Conservation (phyloP, 2,888 invertebrate species). For the Prosopocoilus inquinatus region DNA sequence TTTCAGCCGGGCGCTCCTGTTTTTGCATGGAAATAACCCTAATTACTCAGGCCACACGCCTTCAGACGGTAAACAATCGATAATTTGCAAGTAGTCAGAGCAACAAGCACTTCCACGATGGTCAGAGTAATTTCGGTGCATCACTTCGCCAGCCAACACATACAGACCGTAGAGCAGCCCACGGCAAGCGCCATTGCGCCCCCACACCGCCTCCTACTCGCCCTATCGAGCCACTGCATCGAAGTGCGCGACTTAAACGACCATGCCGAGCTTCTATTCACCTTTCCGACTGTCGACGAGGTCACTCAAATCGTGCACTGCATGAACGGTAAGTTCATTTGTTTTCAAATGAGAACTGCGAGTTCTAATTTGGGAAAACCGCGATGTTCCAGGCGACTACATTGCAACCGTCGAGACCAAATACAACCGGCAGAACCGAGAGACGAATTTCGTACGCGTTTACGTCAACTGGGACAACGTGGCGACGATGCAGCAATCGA, state of each 20-base stretch:
- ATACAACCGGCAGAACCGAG: constrained; percentile 50
- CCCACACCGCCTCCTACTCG: constrained; percentile 59
- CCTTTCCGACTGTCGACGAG: constrained; percentile 72
- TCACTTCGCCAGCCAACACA: constrained; percentile 65
- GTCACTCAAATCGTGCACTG: constrained; percentile 67
- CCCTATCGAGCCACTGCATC: constrained; percentile 59
- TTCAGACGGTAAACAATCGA: too few species aligned
- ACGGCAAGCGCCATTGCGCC: constrained; percentile 63
- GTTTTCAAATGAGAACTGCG: neutral
- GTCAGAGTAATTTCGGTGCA: constrained; percentile 69
- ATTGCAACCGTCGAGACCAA: constrained; percentile 65
- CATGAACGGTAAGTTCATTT: constrained; percentile 55
- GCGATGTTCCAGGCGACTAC: constrained; percentile 57
- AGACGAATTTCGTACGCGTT: constrained; percentile 61
- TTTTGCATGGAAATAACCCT: too few species aligned
- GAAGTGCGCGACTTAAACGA: constrained; percentile 58
- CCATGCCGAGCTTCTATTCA: constrained; percentile 54
- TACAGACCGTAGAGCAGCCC: constrained; percentile 64
- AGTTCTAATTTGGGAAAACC: constrained; percentile 21
- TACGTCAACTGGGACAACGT: constrained; percentile 73
- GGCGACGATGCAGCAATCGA: constrained; percentile 50
- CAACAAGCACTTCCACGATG: constrained; percentile 49
- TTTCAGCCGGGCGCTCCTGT: too few species aligned
- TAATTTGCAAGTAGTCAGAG: too few species aligned
- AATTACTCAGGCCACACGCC: too few species aligned